Conservation (phyloP, 2,888 invertebrate genomes). For the Aleiodes testaceus region DNA sequence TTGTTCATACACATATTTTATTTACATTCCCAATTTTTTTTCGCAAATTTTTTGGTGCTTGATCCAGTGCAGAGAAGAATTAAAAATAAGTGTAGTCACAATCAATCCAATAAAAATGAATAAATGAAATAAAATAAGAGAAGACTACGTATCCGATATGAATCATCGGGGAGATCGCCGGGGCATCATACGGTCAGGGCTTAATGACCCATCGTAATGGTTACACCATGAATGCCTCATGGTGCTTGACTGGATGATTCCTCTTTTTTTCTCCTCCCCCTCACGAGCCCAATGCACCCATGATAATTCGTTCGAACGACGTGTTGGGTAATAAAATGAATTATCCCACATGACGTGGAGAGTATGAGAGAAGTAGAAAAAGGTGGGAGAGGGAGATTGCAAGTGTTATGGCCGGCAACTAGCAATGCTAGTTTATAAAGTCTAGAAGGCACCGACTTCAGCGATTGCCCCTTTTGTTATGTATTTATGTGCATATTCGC, state of each 20-base stretch:
- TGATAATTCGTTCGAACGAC: conserved; percentile 41
- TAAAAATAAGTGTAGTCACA: neutral
- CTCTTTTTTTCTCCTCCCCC: conserved; percentile 24
- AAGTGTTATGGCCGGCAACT: neutral
- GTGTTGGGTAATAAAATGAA: conserved; percentile 47
- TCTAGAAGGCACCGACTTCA: conserved; percentile 45
- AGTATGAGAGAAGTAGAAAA: neutral
- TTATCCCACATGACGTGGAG: conserved; percentile 31
- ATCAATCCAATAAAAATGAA: conserved; percentile 7
- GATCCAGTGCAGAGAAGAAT: neutral
- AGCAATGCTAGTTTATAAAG: conserved; percentile 27
- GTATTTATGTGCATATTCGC: conserved; percentile 67
- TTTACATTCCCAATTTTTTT: conserved; percentile 19
- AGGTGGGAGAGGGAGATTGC: neutral
- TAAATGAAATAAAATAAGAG: conserved; percentile 23
- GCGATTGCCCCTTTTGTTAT: conserved; percentile 59
- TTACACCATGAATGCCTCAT: conserved; percentile 34
- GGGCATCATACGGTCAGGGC: conserved; percentile 23
- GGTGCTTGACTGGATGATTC: conserved; percentile 24
- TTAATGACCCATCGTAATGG: conserved; percentile 39
- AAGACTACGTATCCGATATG: conserved; percentile 14
- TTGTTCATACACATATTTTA: neutral
- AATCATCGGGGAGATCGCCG: conserved; percentile 28
- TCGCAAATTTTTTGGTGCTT: neutral
- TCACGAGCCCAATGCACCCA: conserved; percentile 60